Evolutionary conservation across 1,140 invertebrate genomes (phyloP).

Genomic region (Brachystomella parvula): DNA sequence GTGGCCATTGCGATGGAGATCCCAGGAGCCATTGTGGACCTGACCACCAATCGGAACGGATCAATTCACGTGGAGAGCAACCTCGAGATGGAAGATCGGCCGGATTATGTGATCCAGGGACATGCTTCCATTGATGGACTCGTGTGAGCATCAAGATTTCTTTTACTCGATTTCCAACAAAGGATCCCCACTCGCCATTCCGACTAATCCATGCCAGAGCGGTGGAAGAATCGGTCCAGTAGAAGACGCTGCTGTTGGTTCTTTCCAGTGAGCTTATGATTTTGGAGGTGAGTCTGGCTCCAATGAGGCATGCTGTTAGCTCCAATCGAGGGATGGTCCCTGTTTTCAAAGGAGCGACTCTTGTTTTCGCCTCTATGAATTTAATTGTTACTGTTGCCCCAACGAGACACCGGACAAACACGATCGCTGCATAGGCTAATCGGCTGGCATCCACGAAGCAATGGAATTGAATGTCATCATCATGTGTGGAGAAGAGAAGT

Average conservation of each 20-base stretch:
- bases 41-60: conserved; percentile 6
- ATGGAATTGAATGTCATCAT: background rate
- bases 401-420: background rate
- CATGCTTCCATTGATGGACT: conserved; percentile 2
- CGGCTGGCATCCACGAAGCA: background rate
- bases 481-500: background rate
- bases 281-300: conserved; percentile 2
- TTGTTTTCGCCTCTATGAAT: conserved; percentile 14
- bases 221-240: conserved; percentile 26
- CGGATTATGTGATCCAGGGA: background rate
- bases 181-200: conserved; percentile 7
- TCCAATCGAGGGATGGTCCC: conserved; percentile 24
- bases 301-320: conserved; percentile 11
- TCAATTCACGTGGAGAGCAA: background rate
- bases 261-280: conserved; percentile 3
- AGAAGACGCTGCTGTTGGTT: background rate
- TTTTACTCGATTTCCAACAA: conserved; percentile 34
- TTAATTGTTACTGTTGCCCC: background rate
- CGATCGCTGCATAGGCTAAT: background rate
- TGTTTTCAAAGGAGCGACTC: conserved; percentile 18
- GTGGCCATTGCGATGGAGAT: background rate
- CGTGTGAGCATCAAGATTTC: conserved; percentile 21
- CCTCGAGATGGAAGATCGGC: background rate
- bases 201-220: conserved; percentile 19
- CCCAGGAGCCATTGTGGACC: conserved; percentile 12